phyloP scores from a whole-genome alignment of 2,113 vertebrate genomes.

The Rana temporaria region DNA sequence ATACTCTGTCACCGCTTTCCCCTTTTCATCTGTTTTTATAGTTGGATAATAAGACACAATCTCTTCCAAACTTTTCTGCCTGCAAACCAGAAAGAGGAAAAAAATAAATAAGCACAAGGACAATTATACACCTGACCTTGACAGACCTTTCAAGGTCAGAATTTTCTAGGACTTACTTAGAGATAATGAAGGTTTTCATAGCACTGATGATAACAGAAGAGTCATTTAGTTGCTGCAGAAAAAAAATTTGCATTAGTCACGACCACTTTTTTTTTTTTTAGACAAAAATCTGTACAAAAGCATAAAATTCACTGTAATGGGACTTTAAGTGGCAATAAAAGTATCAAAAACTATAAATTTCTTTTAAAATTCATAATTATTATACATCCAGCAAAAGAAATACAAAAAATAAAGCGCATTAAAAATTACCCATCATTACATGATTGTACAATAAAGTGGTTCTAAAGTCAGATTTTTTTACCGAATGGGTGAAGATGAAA shows the following conservation, averaged over 20 bases:
- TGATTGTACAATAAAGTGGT: too few relatives aligned
- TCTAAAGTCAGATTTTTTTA: too few relatives aligned
- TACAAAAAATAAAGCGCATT: too few relatives aligned
- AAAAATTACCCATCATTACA: too few relatives aligned
- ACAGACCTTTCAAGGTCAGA: accelerated
- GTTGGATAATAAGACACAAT: conserved; percentile 87
- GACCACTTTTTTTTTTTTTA: too few relatives aligned
- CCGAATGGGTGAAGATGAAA: too few relatives aligned
- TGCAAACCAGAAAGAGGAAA: conserved; percentile 45
- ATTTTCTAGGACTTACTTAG: conserved; percentile 76
- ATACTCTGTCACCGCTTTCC: conserved; percentile 88
- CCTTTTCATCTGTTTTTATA: conserved; percentile 83
- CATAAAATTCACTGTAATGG: too few relatives aligned
- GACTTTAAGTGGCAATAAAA: too few relatives aligned
- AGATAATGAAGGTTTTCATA: conserved; percentile 86
- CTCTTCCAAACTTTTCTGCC: conserved; percentile 81
- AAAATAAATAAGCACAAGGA: neutral
- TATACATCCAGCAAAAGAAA: too few relatives aligned
- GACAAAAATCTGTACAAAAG: too few relatives aligned
- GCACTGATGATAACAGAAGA: conserved; percentile 95
- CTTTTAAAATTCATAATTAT: too few relatives aligned
- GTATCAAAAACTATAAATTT: too few relatives aligned
- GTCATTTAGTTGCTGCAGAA: conserved; percentile 91
- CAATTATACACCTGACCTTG: neutral
- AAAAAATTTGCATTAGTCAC: conserved; percentile 16